Conservation (phyloP, 2,888 invertebrate species). For the Ophonus ardosiacus region DNA sequence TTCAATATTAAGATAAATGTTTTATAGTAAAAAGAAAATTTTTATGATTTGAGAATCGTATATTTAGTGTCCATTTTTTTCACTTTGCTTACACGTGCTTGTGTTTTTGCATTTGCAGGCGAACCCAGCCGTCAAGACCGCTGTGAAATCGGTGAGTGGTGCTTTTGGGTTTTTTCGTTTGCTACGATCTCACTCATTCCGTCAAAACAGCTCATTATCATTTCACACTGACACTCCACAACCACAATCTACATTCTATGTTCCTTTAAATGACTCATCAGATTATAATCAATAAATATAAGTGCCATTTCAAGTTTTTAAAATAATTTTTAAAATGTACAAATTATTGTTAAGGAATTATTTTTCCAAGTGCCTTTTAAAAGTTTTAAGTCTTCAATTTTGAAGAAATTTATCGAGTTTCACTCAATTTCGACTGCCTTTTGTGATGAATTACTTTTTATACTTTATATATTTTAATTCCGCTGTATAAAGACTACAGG, state of each 20-base stretch:
- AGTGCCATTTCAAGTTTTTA: not conserved
- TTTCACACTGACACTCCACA: conserved; percentile 35
- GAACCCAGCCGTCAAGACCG: conserved; percentile 95
- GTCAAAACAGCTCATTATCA: conserved; percentile 43
- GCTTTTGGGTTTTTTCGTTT: conserved; percentile 65
- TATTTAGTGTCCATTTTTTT: conserved; percentile 30
- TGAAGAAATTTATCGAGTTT: too few species aligned
- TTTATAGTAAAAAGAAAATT: too few species aligned
- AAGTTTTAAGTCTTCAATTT: too few species aligned
- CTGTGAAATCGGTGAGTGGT: conserved; percentile 93
- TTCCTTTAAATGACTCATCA: not conserved
- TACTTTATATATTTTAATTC: too few species aligned
- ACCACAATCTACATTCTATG: conserved; percentile 32
- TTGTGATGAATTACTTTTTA: too few species aligned
- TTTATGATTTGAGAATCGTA: conserved; percentile 31
- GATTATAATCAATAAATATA: not conserved
- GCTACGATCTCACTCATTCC: conserved; percentile 33
- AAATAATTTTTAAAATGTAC: not conserved
- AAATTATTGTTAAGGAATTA: too few species aligned
- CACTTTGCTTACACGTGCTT: conserved; percentile 58
- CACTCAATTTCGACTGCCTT: too few species aligned
- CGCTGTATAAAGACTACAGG: too few species aligned
- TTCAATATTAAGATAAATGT: too few species aligned
- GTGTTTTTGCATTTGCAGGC: conserved; percentile 82
- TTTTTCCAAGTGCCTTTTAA: too few species aligned